Evolutionary conservation across 2,113 vertebrate genomes (phyloP).

Genomic region (Datnioides undecimradiatus): DNA sequence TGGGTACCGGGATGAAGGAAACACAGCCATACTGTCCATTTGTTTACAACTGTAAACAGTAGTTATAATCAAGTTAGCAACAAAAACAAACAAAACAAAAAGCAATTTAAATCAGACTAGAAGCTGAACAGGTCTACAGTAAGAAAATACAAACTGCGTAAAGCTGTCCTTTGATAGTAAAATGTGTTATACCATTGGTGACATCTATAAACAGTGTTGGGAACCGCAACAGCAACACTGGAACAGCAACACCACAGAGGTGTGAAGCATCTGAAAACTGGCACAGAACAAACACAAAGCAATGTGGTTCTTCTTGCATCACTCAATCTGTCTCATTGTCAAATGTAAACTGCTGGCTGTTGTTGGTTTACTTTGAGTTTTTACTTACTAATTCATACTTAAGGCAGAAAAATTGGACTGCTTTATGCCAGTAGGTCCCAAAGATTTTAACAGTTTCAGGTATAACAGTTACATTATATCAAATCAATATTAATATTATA

Average conservation of each 20-base stretch:
- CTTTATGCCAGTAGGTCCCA: not conserved
- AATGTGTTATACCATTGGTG: not conserved
- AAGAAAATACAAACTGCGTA: not conserved
- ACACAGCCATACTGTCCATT: not conserved
- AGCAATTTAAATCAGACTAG: not conserved
- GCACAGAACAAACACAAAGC: not conserved
- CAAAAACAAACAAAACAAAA: too few species aligned
- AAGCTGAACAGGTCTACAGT: not conserved
- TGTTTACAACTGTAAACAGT: not conserved
- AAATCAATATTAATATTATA: not conserved
- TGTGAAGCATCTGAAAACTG: not conserved
- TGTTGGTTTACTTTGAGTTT: constrained; percentile 1
- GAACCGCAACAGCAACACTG: not conserved
- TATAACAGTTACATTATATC: not conserved
- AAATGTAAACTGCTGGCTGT: not conserved
- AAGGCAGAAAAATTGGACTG: not conserved
- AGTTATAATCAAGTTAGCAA: not conserved
- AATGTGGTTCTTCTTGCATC: not conserved
- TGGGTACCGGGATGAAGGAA: not conserved
- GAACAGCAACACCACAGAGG: not conserved
- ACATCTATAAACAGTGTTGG: not conserved
- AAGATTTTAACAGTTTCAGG: not conserved
- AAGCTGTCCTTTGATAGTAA: not conserved
- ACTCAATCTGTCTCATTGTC: not conserved
- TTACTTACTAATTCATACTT: not conserved